Base-by-base conservation (phyloP, 2,797 vertebrate genomes). In the Rhabdomys pumilio region DNA sequence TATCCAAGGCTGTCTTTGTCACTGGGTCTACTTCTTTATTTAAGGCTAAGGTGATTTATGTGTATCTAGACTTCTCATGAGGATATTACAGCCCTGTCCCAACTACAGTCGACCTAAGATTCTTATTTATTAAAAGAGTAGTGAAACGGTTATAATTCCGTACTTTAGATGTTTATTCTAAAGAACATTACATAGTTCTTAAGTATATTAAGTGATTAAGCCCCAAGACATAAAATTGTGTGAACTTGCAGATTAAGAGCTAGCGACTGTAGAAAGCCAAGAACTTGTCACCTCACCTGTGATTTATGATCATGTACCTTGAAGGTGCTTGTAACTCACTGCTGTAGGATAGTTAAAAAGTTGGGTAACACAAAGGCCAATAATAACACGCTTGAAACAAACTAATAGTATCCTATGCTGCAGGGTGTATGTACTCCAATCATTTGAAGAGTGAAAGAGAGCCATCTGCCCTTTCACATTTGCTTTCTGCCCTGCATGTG, bases 111-210 rank as follows among this genome's bases (percentile, higher is more conserved):
- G 19, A 93, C n/a, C 26, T 47, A 73, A 96, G 59, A 94, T 73
- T 84, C 76, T 47, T 55, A 4, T 53, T 93, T 89, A 44, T 90
- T 95, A 88, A 73, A 87, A 81, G 55, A 93, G 17, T 22, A 97
- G 55, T 31, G 90, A 90, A 6, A 65, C 63, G 91, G 80, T 63
- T 59, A 53, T 67, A 95, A 94, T 24, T 86, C 75, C 53, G 90
- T 82, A 89, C 85, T 95, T 97, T 55, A 90, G 44, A 94, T 95
- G 84, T 80, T 88, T 88, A 92, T 77, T 90, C 77, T 44, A 94
- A 86, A 80, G 44, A 89, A 75, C 34, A 92, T 79, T 93, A 86
- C 57, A 82, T 57, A 93, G n/a, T 80, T 84, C 22, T 77, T 96
- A 84, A 95, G 80, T 47, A 90, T 72, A 91, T 69, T 93, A 92